Evolutionary conservation across 1,140 invertebrate species (phyloP).

Genomic region (Drosophila cardini): DNA sequence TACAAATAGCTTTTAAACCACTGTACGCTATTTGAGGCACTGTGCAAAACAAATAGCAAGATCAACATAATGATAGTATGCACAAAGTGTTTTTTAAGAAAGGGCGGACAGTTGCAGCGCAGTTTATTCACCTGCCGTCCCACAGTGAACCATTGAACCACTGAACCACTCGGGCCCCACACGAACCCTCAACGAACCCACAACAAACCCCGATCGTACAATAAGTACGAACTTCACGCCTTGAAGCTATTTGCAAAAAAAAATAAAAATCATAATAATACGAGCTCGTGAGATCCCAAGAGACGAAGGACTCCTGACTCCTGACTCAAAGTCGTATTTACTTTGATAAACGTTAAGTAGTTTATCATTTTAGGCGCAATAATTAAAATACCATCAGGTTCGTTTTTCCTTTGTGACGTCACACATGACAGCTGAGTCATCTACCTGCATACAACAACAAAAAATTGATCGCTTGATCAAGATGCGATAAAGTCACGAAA

Average conservation of each 20-base stretch:
- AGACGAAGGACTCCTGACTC: not conserved
- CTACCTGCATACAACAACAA: slow-evolving; percentile 31
- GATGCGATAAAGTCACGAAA: slow-evolving; percentile 46
- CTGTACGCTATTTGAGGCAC: slow-evolving; percentile 15
- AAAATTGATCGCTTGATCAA: slow-evolving; percentile 61
- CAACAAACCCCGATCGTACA: slow-evolving; percentile 36
- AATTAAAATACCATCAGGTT: slow-evolving; percentile 76
- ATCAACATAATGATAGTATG: slow-evolving; percentile 69
- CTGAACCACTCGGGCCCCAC: slow-evolving; percentile 1
- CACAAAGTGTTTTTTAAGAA: slow-evolving; percentile 72
- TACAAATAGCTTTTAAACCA: not conserved
- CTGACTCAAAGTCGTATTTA: slow-evolving; percentile 32
- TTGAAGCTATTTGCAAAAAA: slow-evolving; percentile 69
- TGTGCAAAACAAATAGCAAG: slow-evolving; percentile 72
- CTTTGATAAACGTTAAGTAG: slow-evolving; percentile 44
- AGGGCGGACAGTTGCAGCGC: slow-evolving; percentile 72
- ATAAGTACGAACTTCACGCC: slow-evolving; percentile 68
- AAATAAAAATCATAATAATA: slow-evolving; percentile 16
- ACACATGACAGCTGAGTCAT: slow-evolving; percentile 26
- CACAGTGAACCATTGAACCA: not conserved
- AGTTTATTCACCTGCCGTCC: slow-evolving; percentile 77
- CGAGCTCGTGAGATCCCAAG: not conserved
- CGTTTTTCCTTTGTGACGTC: slow-evolving; percentile 23
- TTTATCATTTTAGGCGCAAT: slow-evolving; percentile 40
- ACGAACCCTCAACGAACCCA: slow-evolving; percentile 37